phyloP scores from a whole-genome alignment of 2,113 vertebrate species.

The Pterocles orientalis region DNA sequence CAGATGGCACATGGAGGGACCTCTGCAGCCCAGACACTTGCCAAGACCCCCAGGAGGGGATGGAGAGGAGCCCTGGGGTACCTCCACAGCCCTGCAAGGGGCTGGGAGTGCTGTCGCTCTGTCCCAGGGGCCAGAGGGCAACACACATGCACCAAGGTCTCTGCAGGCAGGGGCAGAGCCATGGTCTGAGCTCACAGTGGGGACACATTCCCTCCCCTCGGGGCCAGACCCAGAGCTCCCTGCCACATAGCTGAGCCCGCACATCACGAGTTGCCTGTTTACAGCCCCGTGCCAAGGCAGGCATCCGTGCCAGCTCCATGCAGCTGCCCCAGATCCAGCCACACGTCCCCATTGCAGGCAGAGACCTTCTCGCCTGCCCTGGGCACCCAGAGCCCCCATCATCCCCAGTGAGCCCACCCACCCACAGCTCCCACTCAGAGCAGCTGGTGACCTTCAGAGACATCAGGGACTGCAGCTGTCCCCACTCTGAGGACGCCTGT shows the following conservation, averaged over 20 bases:
- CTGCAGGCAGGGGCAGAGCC: background rate
- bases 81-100: background rate
- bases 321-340: rapidly evolving
- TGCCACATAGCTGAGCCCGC: background rate
- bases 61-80: background rate
- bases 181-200: background rate
- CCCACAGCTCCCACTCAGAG: background rate
- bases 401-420: rapidly evolving
- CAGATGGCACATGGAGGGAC: rapidly evolving
- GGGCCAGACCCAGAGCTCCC: background rate
- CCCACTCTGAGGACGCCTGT: background rate
- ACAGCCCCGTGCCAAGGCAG: background rate
- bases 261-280: conserved; percentile 30
- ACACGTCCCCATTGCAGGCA: background rate
- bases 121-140: background rate
- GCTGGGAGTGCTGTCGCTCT: background rate
- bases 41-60: background rate
- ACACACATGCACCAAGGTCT: background rate
- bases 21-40: background rate
- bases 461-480: background rate
- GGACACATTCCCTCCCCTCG: background rate
- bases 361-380: background rate
- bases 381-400: background rate
- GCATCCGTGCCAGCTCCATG: background rate
- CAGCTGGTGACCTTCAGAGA: conserved; percentile 42